phyloP scores from a whole-genome alignment of 2,888 invertebrate species.

The Lasioglossum leucozonium region DNA sequence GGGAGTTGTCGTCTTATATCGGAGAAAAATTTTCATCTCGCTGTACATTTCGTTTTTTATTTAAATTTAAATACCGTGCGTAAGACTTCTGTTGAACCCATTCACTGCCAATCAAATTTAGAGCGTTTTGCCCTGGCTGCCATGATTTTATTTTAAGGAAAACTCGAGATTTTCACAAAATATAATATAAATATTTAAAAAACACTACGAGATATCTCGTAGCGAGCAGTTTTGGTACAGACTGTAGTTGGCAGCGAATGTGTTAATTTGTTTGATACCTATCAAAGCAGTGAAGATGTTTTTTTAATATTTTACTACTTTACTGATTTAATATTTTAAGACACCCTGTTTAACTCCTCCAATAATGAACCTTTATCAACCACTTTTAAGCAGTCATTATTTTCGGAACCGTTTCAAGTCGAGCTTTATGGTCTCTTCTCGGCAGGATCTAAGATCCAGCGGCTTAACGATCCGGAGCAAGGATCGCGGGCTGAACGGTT shows the following conservation, averaged over 20 bases:
- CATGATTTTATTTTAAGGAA: no score
- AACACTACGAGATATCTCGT: no score
- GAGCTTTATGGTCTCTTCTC: slow-evolving; percentile 5
- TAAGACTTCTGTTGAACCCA: no score
- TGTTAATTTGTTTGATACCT: no score
- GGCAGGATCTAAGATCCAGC: slow-evolving; percentile 17
- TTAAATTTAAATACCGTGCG: background rate
- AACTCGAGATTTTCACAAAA: no score
- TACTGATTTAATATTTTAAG: background rate
- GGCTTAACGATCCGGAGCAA: slow-evolving; percentile 44
- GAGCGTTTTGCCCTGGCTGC: no score
- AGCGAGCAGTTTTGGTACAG: no score
- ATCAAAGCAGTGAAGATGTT: background rate
- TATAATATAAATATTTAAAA: no score
- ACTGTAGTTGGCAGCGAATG: no score
- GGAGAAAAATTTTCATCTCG: background rate
- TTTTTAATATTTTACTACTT: background rate
- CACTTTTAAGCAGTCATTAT: background rate
- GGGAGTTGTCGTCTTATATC: no score
- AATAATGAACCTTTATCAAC: background rate
- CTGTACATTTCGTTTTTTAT: background rate
- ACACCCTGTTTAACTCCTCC: background rate
- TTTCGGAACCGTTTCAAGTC: background rate
- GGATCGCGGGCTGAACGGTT: slow-evolving; percentile 27
- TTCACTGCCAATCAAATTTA: no score